Evolutionary conservation across 2,888 invertebrate species (phyloP).

Genomic region (Podabrus alpinus): DNA sequence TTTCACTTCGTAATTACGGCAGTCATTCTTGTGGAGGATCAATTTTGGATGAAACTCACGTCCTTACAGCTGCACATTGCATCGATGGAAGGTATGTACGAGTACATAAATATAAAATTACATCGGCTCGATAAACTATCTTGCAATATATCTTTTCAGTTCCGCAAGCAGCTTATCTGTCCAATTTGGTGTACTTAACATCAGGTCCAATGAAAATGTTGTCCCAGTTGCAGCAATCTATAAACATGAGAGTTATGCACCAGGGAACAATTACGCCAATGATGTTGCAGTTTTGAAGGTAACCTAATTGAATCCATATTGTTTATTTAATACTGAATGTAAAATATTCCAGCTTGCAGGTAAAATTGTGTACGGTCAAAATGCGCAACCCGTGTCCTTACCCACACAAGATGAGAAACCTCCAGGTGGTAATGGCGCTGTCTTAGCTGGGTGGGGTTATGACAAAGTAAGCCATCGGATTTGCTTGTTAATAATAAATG

Average conservation of each 20-base stretch:
- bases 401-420: slow-evolving; percentile 29
- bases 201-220: slow-evolving; percentile 15
- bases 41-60: not conserved
- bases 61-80: not conserved
- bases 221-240: slow-evolving; percentile 25
- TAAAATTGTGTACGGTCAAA: slow-evolving; percentile 29
- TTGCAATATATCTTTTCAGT: not conserved
- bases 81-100: not conserved
- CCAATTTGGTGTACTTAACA: slow-evolving; percentile 29
- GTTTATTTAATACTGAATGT: not conserved
- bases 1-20: not conserved
- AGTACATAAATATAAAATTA: too few relatives aligned
- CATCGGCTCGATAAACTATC: too few relatives aligned
- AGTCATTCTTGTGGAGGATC: not conserved
- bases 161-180: not conserved
- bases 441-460: slow-evolving; percentile 37
- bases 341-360: slow-evolving; percentile 33
- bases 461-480: slow-evolving; percentile 29
- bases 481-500: not conserved
- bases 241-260: slow-evolving; percentile 35
- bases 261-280: slow-evolving; percentile 29
- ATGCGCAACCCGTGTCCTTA: slow-evolving; percentile 29
- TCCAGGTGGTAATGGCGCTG: slow-evolving; percentile 27
- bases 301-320: not conserved
- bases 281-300: slow-evolving; percentile 38